Evolutionary conservation across 2,888 invertebrate species (phyloP).

Genomic region (Chymomyza caudatula): DNA sequence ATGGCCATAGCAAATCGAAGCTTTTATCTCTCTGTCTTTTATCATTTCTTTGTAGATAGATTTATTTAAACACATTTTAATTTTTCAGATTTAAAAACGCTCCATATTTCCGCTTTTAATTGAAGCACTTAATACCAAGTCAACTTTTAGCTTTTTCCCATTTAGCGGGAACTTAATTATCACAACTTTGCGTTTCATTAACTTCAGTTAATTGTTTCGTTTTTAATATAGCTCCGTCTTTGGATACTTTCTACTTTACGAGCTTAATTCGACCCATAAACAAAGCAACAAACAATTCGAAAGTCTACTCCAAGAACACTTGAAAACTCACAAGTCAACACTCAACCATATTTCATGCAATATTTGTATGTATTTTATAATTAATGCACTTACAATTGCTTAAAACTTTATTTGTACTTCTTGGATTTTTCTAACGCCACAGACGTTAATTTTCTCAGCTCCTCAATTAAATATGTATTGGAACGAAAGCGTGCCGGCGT

Average conservation of each 20-base stretch:
- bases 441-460: constrained; percentile 18
- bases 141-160: neutral
- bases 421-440: neutral
- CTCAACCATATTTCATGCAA: neutral
- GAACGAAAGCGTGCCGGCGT: neutral
- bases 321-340: neutral
- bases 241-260: constrained; percentile 1
- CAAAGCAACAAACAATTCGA: neutral
- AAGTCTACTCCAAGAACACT: neutral
- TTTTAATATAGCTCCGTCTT: neutral
- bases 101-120: no score
- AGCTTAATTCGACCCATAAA: neutral
- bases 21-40: no score
- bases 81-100: no score
- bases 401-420: neutral
- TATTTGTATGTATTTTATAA: neutral
- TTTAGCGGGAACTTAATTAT: neutral
- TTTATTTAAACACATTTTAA: no score
- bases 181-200: neutral
- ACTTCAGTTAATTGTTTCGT: no score
- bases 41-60: no score
- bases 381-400: constrained; percentile 36
- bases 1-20: no score
- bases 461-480: constrained; percentile 29
- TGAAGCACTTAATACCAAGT: neutral